Evolutionary conservation across 1,140 invertebrate genomes (phyloP).

Genomic region (Drosophila kanapiae): DNA sequence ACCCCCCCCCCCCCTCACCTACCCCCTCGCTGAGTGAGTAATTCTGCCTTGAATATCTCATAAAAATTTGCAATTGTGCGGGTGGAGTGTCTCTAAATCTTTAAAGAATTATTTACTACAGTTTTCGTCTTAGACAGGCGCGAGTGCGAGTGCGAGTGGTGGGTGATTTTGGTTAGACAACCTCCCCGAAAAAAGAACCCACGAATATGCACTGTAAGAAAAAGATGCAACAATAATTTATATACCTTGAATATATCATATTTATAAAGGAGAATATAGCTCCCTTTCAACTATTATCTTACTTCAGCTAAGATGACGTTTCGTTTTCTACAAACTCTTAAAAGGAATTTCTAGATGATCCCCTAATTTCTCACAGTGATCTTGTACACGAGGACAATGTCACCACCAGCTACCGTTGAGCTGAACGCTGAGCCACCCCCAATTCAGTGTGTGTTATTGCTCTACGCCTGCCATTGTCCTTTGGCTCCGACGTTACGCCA

Average conservation of each 20-base stretch:
- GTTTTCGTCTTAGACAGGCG: slow-evolving; percentile 50
- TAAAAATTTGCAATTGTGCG: slow-evolving; percentile 80
- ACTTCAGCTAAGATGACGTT: no score
- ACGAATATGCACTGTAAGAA: slow-evolving; percentile 5
- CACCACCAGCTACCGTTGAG: slow-evolving; percentile 77
- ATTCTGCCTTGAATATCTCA: slow-evolving; percentile 58
- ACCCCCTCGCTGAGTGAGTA: background rate
- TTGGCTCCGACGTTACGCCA: slow-evolving; percentile 11
- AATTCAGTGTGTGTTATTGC: slow-evolving; percentile 66
- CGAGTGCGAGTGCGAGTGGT: slow-evolving; percentile 29
- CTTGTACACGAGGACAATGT: slow-evolving; percentile 60
- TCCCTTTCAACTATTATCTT: no score
- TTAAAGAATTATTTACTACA: slow-evolving; percentile 84
- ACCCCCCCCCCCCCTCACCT: background rate
- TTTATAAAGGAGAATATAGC: no score
- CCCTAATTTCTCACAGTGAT: background rate
- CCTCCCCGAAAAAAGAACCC: slow-evolving; percentile 25
- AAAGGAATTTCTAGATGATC: no score
- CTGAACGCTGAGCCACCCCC: slow-evolving; percentile 55
- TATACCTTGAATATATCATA: no score
- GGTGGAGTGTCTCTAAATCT: slow-evolving; percentile 77
- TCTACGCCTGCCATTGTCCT: slow-evolving; percentile 73
- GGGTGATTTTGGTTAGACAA: slow-evolving; percentile 41
- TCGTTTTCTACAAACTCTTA: no score
- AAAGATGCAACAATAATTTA: background rate